phyloP scores from a whole-genome alignment of 2,113 vertebrate genomes.

The Elephas maximus region DNA sequence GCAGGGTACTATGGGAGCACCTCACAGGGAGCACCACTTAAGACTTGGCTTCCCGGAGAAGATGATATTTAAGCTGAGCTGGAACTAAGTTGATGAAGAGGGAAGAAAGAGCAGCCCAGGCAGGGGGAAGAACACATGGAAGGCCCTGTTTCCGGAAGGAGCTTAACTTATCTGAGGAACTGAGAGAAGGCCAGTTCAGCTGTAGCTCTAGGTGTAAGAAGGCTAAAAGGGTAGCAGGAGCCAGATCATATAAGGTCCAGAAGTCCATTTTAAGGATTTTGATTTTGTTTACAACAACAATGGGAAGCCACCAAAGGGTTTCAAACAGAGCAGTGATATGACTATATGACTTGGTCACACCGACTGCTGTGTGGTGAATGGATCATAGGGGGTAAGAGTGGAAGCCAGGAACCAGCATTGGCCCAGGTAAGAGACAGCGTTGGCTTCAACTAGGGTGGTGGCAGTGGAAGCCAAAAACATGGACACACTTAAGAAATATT shows the following conservation, averaged over 20 bases:
- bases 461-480: neutral
- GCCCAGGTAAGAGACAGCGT: rapidly evolving
- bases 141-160: neutral
- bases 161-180: neutral
- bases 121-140: neutral
- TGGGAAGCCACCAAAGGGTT: neutral
- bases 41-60: neutral
- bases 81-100: neutral
- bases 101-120: neutral
- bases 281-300: neutral
- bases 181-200: neutral
- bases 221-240: neutral
- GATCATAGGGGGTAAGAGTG: neutral
- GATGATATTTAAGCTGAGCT: neutral
- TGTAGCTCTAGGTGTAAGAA: neutral
- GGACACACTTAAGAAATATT: neutral
- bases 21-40: neutral
- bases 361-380: neutral
- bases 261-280: neutral
- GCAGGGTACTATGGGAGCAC: neutral
- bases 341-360: neutral
- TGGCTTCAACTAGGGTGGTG: rapidly evolving
- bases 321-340: neutral
- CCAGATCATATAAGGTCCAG: neutral
- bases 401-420: neutral